A percentile compares a stretch with the other conserved stretches of the same genome.
These are phyloP conservation scores for Liodrosophila aerea DNA, from an alignment of 2,888 invertebrate genomes.

Conservation along the genomic window DNA sequence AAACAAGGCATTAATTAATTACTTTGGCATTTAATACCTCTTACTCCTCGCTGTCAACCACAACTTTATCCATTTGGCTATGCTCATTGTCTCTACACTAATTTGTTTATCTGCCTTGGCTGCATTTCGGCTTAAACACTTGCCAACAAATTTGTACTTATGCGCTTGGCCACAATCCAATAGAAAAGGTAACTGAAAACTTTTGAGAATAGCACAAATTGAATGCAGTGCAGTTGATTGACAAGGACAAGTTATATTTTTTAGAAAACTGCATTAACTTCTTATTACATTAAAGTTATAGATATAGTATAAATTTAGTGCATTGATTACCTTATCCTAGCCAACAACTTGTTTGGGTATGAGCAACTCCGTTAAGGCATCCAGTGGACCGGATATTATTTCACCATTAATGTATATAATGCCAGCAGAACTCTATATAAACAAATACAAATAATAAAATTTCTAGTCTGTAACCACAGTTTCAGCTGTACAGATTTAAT, in stretches of 20 bases:
- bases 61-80: not conserved
- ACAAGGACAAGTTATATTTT: not conserved
- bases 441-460: slow-evolving; percentile 72
- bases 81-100: not conserved
- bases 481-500: too few relatives aligned
- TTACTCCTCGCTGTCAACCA: slow-evolving; percentile 1
- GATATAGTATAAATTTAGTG: too few relatives aligned
- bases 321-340: slow-evolving; percentile 79
- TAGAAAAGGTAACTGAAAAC: not conserved
- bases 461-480: too few relatives aligned
- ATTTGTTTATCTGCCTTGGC: slow-evolving; percentile 1
- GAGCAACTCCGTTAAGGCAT: slow-evolving; percentile 80
- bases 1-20: slow-evolving; percentile 63
- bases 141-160: slow-evolving; percentile 14
- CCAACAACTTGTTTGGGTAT: slow-evolving; percentile 80
- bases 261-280: too few relatives aligned
- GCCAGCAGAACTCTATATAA: slow-evolving; percentile 81
- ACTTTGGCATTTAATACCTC: slow-evolving; percentile 58
- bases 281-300: too few relatives aligned
- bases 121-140: not conserved
- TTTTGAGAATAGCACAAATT: too few relatives aligned
- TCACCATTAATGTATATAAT: slow-evolving; percentile 81
- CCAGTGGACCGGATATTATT: slow-evolving; percentile 82
- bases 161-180: slow-evolving; percentile 10
- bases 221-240: too few relatives aligned